These are phyloP conservation scores for Brachyhypopomus gauderio DNA, from an alignment of 2,113 vertebrate species.

Conservation along the genomic window DNA sequence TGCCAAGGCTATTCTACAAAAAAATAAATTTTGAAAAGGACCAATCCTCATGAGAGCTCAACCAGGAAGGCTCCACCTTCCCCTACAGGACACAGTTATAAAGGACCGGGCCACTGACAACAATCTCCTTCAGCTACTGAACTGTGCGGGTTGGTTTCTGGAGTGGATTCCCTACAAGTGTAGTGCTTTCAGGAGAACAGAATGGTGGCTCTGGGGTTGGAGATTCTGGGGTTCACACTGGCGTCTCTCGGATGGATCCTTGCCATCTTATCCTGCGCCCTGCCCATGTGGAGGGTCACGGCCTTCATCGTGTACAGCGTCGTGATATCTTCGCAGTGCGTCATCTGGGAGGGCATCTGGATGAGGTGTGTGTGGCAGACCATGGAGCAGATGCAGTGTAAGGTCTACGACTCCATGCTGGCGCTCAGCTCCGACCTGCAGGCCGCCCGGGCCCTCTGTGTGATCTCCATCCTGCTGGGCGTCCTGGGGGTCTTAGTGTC, in stretches of 20 bases:
- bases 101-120: conserved; percentile 39
- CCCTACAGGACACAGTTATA: conserved; percentile 39
- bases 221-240: conserved; percentile 83
- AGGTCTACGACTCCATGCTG: too few relatives aligned
- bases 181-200: neutral
- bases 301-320: conserved; percentile 90
- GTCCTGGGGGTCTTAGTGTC: conserved; percentile 81
- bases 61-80: conserved; percentile 66
- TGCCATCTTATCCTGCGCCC: conserved; percentile 77
- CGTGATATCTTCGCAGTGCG: conserved; percentile 86
- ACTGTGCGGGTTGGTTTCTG: conserved; percentile 3
- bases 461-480: conserved; percentile 85
- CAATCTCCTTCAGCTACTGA: neutral
- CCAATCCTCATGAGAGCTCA: conserved; percentile 58
- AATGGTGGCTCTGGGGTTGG: conserved; percentile 83
- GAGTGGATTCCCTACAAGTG: neutral
- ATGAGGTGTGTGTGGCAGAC: conserved; percentile 88
- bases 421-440: conserved; percentile 85
- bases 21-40: conserved; percentile 48
- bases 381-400: conserved; percentile 85
- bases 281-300: conserved; percentile 91
- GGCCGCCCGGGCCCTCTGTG: conserved; percentile 83
- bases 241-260: conserved; percentile 84
- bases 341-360: conserved; percentile 87
- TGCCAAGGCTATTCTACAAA: conserved; percentile 52